Evolutionary conservation across 1,140 invertebrate species (phyloP), one percentile per base, ranked within the genome.

Genomic region (Babylonia areolata): DNA sequence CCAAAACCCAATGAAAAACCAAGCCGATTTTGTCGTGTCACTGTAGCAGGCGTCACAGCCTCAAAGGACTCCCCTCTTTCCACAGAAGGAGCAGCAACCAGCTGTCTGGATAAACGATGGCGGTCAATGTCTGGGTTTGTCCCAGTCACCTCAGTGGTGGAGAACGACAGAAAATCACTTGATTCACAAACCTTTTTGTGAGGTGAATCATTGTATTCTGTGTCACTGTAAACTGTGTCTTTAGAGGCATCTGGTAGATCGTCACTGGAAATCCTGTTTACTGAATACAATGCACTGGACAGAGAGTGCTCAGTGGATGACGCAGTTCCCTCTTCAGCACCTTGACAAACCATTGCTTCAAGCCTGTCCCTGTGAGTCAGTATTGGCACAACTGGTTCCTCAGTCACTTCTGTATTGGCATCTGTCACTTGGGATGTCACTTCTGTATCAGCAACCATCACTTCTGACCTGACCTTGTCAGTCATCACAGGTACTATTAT

Each of bases 41-140:
- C n/a, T 17, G 35, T 33, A 15, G 23, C 23, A 9, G 79, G 79
- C 15, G 11, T 81, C 17, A 42, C n/a, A 5, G 28, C 46, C n/a
- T 81, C 46, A 17, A 81, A 81, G 20, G 79, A 81, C 37, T 81
- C 79, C 79, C 46, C 54, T 35, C 79, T 81, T n/a, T 81, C 79
- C 33, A 81, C 46, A 64, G 79, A 81, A 9, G 9, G 31, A 33
- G 3, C n/a, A 33, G 39, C 15, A 31, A 23, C 1, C 78, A 80
- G 40, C 9, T 39, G 12, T 6, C 31, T 73, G 71, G 71, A 15
- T 11, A n/a, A 5, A 28, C 15, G 6, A n/a, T 12, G 28, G 58
- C 15, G 28, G 58, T 23, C 5, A 11, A 5, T 23, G 58, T 64
- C 58, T 64, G 58, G 15, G 58, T 23, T 64, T 23, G 58, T 64